phyloP scores from a whole-genome alignment of 2,113 vertebrate genomes.

The Phaethon lepturus region DNA sequence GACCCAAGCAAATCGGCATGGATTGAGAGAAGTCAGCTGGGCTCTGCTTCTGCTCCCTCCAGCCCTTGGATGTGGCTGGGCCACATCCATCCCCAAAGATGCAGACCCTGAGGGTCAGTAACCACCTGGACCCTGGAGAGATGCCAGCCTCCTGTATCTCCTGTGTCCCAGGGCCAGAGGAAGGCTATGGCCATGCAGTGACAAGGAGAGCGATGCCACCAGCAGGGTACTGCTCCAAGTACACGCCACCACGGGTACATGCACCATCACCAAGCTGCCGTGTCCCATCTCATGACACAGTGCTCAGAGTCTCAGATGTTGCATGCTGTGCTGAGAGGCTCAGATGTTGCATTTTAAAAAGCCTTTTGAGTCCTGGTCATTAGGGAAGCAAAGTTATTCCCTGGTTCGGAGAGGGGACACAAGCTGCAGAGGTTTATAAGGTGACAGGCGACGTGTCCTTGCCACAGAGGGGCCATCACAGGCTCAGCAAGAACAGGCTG shows the following conservation, averaged over 20 bases:
- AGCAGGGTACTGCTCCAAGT: background rate
- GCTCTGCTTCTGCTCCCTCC: background rate
- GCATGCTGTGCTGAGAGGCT: background rate
- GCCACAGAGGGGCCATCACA: fast-evolving
- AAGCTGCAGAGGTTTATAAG: background rate
- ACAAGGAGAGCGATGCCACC: background rate
- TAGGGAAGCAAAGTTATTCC: background rate
- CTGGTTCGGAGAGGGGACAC: background rate
- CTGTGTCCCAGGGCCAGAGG: background rate
- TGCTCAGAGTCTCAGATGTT: background rate
- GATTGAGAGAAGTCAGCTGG: background rate
- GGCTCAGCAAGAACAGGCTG: background rate
- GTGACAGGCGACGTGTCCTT: background rate
- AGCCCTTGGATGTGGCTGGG: background rate
- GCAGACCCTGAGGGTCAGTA: background rate
- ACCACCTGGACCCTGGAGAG: background rate
- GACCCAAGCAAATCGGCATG: fast-evolving
- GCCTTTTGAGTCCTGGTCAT: background rate
- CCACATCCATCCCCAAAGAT: background rate
- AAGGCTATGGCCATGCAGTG: background rate
- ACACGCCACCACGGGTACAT: background rate
- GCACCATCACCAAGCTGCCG: fast-evolving
- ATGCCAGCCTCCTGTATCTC: fast-evolving
- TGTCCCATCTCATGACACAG: background rate
- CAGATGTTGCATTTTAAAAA: background rate